Percentiles rank a stretch among this genome's conserved stretches.
These are phyloP conservation scores for Candoia aspera DNA, from an alignment of 2,113 vertebrate genomes.

Conservation along the genomic window DNA sequence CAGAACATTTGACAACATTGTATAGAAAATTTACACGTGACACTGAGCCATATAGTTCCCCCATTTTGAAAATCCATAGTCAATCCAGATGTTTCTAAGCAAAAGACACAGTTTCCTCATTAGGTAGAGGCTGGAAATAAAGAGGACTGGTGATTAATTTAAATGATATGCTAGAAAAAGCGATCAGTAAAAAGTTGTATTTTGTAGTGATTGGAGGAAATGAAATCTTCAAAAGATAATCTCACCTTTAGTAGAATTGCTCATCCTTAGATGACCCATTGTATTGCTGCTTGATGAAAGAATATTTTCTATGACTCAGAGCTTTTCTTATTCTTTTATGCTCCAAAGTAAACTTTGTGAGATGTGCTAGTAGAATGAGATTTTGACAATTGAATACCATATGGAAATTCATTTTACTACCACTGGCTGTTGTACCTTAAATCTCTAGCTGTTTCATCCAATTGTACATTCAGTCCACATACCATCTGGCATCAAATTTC, in stretches of 20 bases:
- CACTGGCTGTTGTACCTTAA: background rate
- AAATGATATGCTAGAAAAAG: background rate
- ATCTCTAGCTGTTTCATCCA: background rate
- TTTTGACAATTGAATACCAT: background rate
- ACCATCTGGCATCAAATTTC: conserved; percentile 17
- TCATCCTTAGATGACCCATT: background rate
- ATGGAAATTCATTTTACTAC: conserved; percentile 3
- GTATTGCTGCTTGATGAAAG: background rate
- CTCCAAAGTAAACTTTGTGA: background rate
- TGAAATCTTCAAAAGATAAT: background rate
- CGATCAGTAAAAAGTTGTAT: background rate
- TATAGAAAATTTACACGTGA: background rate
- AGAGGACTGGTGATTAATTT: background rate
- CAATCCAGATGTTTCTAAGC: background rate
- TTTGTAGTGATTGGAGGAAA: background rate
- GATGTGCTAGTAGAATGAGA: background rate
- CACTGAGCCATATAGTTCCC: background rate
- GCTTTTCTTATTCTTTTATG: background rate
- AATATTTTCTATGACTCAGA: background rate
- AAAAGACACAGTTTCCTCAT: background rate
- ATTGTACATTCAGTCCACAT: background rate
- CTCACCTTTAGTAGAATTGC: background rate
- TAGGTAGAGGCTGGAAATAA: background rate
- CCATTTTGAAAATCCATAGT: background rate
- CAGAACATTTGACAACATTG: background rate